Conservation (phyloP, 2,113 vertebrate species). For the Amphiprion ocellaris region DNA sequence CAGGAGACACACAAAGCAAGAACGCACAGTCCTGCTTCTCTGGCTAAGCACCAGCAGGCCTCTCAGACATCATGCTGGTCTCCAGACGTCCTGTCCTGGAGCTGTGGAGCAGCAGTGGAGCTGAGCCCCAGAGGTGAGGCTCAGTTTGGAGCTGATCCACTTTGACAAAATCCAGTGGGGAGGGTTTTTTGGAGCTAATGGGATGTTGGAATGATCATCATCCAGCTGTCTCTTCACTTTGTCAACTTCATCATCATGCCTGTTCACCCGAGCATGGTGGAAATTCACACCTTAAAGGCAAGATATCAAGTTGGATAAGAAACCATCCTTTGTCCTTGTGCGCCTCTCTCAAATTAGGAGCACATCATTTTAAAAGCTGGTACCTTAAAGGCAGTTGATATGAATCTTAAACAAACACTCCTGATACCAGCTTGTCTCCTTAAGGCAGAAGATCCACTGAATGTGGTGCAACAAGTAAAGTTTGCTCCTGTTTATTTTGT, state of each 20-base stretch:
- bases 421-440: not conserved
- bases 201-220: conserved; percentile 44
- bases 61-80: conserved; percentile 14
- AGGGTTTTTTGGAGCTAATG: conserved; percentile 30
- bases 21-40: conserved; percentile 7
- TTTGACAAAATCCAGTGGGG: conserved; percentile 33
- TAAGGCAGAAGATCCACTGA: not conserved
- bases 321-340: not conserved
- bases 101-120: conserved; percentile 10
- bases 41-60: conserved; percentile 5
- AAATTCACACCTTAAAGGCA: conserved; percentile 26
- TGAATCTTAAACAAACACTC: not conserved
- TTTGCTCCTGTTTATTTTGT: not conserved
- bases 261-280: conserved; percentile 25
- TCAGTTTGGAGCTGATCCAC: conserved; percentile 31
- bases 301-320: conserved; percentile 6
- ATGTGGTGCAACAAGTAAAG: not conserved
- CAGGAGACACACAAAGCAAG: conserved; percentile 18
- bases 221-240: conserved; percentile 59
- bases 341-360: not conserved
- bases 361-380: not conserved
- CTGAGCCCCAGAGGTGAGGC: conserved; percentile 23
- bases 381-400: conserved; percentile 5
- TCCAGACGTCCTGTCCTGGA: conserved; percentile 32
- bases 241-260: conserved; percentile 32